A percentile compares a stretch with the other conserved stretches of the same genome.
Conservation (phyloP, 2,888 invertebrate species). For the Lysandra coridon region DNA sequence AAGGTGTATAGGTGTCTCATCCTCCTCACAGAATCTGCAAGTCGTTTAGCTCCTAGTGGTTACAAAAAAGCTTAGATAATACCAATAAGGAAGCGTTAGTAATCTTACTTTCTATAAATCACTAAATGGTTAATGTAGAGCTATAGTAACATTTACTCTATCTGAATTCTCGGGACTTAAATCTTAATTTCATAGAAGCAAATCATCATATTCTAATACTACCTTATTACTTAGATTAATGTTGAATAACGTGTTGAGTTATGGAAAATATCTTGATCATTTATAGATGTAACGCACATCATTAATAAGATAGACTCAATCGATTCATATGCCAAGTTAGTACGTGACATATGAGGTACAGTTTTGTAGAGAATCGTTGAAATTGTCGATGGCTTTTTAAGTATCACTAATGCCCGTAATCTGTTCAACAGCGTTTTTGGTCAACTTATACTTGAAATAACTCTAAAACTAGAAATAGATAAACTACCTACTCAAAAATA, state of each 20-base stretch:
- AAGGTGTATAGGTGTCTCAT: no score
- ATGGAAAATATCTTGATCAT: background rate
- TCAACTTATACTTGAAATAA: no score
- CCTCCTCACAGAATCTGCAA: no score
- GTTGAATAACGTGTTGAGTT: background rate
- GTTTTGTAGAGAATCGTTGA: background rate
- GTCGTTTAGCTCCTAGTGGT: no score
- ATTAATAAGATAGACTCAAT: conserved; percentile 1
- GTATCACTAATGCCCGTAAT: background rate
- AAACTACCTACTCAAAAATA: no score
- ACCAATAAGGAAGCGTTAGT: no score
- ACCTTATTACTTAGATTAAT: background rate
- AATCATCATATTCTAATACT: background rate
- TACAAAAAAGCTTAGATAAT: no score
- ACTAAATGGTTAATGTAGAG: background rate
- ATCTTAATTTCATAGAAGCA: background rate
- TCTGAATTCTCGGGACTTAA: background rate
- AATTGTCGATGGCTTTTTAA: background rate
- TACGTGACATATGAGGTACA: background rate
- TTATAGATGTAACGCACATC: background rate
- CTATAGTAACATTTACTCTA: no score
- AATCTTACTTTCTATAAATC: no score
- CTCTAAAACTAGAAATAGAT: no score
- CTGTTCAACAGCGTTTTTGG: no score
- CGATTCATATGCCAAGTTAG: background rate